These are phyloP conservation scores for Tragelaphus buxtoni DNA, from an alignment of 2,113 vertebrate species.

Conservation along the genomic window DNA sequence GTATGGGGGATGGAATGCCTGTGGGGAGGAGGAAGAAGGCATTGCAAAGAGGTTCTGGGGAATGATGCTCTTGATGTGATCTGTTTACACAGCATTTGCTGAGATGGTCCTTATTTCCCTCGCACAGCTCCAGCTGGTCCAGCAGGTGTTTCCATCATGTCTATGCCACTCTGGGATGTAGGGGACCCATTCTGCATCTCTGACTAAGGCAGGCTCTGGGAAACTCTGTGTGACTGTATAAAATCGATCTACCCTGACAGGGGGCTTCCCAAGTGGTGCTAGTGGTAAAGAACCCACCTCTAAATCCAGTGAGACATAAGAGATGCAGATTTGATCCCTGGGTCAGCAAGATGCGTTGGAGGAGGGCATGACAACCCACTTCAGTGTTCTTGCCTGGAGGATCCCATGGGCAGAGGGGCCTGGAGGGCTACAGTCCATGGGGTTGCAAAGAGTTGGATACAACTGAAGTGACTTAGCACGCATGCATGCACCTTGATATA, in stretches of 20 bases:
- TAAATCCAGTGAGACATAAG: not conserved
- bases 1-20: fast-evolving
- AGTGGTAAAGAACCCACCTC: not conserved
- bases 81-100: not conserved
- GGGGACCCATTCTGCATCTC: not conserved
- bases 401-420: not conserved
- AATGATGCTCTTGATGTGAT: not conserved
- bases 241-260: not conserved
- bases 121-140: not conserved
- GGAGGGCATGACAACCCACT: not conserved
- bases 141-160: not conserved
- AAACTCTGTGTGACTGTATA: not conserved
- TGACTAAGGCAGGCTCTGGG: not conserved
- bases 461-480: not conserved
- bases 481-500: not conserved
- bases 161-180: fast-evolving
- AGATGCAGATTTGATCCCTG: not conserved
- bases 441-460: not conserved
- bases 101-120: not conserved
- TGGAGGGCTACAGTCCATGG: not conserved
- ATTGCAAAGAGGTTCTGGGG: not conserved
- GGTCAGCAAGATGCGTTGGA: not conserved
- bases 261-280: not conserved
- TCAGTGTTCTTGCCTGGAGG: not conserved
- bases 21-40: not conserved